These are phyloP conservation scores for Conops quadrifasciatus DNA, from an alignment of 2,888 invertebrate genomes.

Conservation along the genomic window DNA sequence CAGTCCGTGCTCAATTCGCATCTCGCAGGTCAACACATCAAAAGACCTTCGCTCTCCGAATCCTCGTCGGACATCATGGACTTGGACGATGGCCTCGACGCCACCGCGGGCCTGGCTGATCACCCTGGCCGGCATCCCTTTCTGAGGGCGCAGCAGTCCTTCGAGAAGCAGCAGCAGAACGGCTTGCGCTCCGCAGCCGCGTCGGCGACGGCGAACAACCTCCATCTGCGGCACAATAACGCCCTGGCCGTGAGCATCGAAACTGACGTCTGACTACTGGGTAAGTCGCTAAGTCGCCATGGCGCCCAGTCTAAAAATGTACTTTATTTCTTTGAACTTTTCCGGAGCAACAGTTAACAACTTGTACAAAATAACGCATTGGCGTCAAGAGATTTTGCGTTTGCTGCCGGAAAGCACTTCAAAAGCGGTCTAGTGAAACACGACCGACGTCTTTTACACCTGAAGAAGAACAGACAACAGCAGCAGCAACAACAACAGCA, in stretches of 20 bases:
- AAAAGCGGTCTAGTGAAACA: conserved; percentile 63
- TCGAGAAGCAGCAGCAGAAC: conserved; percentile 61
- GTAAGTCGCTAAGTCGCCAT: conserved; percentile 66
- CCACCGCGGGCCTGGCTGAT: conserved; percentile 66
- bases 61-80: conserved; percentile 92
- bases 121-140: conserved; percentile 66
- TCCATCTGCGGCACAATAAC: conserved; percentile 74
- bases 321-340: not conserved
- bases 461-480: conserved; percentile 20
- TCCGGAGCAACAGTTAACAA: conserved; percentile 9
- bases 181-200: conserved; percentile 44
- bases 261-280: conserved; percentile 96
- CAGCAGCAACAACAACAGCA: conserved; percentile 27
- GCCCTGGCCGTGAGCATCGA: conserved; percentile 88
- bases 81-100: conserved; percentile 82
- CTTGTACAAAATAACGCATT: conserved; percentile 45
- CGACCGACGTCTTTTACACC: too few species aligned
- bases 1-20: not conserved
- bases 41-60: conserved; percentile 87
- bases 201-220: conserved; percentile 52
- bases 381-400: conserved; percentile 66
- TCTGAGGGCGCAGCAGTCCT: conserved; percentile 64
- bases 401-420: conserved; percentile 66
- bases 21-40: conserved; percentile 80
- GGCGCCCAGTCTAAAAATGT: not conserved